Evolutionary conservation across 2,888 invertebrate species (phyloP), one percentile per base, ranked within the genome.

Genomic region (Conus canariensis): DNA sequence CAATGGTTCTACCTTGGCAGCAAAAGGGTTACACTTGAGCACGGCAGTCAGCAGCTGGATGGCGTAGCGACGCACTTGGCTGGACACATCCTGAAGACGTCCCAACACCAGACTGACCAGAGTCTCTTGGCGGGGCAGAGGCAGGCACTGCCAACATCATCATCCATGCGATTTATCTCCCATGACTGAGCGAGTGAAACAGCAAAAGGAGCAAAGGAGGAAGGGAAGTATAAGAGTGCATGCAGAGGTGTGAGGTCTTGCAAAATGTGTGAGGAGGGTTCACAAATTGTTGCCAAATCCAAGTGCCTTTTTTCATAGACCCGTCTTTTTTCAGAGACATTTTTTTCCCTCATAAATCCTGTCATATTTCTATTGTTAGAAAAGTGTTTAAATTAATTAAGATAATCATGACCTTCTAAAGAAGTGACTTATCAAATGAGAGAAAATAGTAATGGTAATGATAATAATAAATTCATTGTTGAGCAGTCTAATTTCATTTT

Each of bases 11-110:
- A 92, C 91, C 91, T 91, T 91, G n/a, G 95, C 94, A 90, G 95
- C 95, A 92, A 98, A 99, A 8, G 98, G 98, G 97, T 99, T 99
- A 93, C 97, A 97, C 95, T 98, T 97, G 80, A 99, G 96, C 95
- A 99, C 98, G 25, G 97, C 97, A 92, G 98, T 98, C 8, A 98
- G 95, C 70, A 98, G 97, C 94, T 97, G 98, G 90, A 98, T 97
- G 6, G 99, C 98, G 92, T 97, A 97, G 96, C 98, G 99, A 64
- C 99, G 97, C 0, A 99, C 99, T 90, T 97, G 97, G 10, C 98
- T 98, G 2, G 98, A 98, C 96, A 98, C 98, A 96, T 99, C 99
- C 90, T 97, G 97, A 82, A 99, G 93, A 56, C 98, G 97, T 12
- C 97, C 97, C 19, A 97, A 97, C 0, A 96, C 95, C 67, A 97